Evolutionary conservation across 2,888 invertebrate species (phyloP).

Genomic region (Allygus modestus): DNA sequence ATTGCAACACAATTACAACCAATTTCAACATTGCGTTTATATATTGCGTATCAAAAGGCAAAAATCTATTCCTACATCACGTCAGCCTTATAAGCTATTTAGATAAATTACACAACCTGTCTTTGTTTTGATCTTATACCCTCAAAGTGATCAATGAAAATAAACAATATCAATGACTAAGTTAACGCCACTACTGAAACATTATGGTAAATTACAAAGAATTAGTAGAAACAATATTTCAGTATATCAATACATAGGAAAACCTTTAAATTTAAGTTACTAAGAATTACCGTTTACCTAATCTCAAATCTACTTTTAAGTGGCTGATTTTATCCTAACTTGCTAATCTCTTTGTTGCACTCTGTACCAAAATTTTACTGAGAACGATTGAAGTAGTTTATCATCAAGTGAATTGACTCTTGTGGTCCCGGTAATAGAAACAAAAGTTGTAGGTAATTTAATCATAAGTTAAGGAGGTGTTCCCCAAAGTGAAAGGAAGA

Average conservation of each 20-base stretch:
- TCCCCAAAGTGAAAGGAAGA: no score
- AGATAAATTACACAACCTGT: slow-evolving; percentile 30
- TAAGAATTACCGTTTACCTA: background rate
- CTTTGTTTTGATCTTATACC: no score
- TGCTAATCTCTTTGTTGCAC: no score
- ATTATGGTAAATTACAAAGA: background rate
- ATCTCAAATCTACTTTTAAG: background rate
- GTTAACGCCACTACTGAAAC: background rate
- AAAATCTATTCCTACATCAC: slow-evolving; percentile 19
- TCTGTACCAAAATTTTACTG: no score
- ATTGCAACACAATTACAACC: slow-evolving; percentile 3
- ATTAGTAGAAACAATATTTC: background rate
- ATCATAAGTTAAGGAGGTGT: no score
- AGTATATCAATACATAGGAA: background rate
- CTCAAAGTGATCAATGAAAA: no score
- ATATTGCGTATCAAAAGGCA: slow-evolving; percentile 31
- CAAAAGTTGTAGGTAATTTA: no score
- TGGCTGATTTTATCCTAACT: no score
- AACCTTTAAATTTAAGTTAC: background rate
- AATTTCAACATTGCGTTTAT: slow-evolving; percentile 22
- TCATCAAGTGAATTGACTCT: background rate
- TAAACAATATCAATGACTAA: no score
- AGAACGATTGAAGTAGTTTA: no score
- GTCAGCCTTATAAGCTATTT: slow-evolving; percentile 33
- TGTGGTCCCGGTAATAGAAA: background rate